A percentile compares a stretch with the other conserved stretches of the same genome.
phyloP scores from a whole-genome alignment of 2,888 invertebrate genomes.

The Parochlus steinenii region DNA sequence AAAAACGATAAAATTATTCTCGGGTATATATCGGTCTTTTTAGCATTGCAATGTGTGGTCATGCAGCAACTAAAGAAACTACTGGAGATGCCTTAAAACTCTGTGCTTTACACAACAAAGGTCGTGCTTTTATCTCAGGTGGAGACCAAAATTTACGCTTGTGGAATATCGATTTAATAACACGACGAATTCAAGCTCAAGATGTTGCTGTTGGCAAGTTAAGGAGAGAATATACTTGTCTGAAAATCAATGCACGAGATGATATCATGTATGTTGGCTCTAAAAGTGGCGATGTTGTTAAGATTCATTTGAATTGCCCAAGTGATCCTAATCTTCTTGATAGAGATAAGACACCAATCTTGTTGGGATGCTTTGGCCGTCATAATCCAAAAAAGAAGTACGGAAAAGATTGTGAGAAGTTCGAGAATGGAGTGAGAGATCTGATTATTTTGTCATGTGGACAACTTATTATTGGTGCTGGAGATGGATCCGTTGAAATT shows the following conservation, averaged over 20 bases:
- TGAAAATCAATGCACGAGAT: slow-evolving; percentile 53
- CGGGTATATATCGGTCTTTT: slow-evolving; percentile 19
- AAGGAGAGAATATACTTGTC: slow-evolving; percentile 56
- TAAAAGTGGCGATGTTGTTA: slow-evolving; percentile 44
- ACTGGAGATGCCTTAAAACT: slow-evolving; percentile 52
- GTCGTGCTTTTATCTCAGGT: slow-evolving; percentile 52
- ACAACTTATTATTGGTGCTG: slow-evolving; percentile 60
- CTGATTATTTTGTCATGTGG: slow-evolving; percentile 43
- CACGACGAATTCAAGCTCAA: slow-evolving; percentile 48
- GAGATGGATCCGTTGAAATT: slow-evolving; percentile 66
- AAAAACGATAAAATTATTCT: slow-evolving; percentile 17
- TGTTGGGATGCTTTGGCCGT: slow-evolving; percentile 35
- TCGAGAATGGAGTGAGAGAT: slow-evolving; percentile 37
- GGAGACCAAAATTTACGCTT: slow-evolving; percentile 57
- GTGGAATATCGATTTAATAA: slow-evolving; percentile 55
- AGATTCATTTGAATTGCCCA: slow-evolving; percentile 42
- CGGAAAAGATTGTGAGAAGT: slow-evolving; percentile 29
- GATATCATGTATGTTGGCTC: slow-evolving; percentile 71
- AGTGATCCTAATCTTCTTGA: slow-evolving; percentile 29
- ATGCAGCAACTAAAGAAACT: slow-evolving; percentile 43
- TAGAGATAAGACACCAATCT: slow-evolving; percentile 23
- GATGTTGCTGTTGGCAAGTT: slow-evolving; percentile 67
- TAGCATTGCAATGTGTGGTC: slow-evolving; percentile 43
- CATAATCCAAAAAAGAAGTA: slow-evolving; percentile 25
- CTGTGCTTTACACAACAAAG: slow-evolving; percentile 35